Base-by-base conservation (phyloP, 2,113 vertebrate genomes). In the Holacanthus passer region DNA sequence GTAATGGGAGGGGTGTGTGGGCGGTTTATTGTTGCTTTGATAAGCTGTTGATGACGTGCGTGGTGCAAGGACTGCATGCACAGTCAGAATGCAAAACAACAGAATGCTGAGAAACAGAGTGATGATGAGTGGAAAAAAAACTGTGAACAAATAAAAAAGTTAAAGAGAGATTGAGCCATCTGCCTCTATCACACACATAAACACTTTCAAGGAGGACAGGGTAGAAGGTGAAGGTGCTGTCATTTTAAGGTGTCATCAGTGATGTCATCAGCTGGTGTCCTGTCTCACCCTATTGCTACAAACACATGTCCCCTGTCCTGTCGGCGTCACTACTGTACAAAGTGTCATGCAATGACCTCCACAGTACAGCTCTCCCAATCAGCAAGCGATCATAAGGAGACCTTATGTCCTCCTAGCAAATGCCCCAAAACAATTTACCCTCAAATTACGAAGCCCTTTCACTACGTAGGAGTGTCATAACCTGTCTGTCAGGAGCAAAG, bases 1-100 rank as follows among this genome's bases (percentile, higher is more conserved):
- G 58, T 84, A 73, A 82, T 85, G 81, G 83, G 73, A 73, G 65
- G 85, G 32, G 55, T 41, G 89, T 24, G 89, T 85, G 82, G 84
- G 87, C 14, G 50, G 55, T 63, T 85, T 76, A 78, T 89, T 87
- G 89, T 88, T 89, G 88, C 84, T 91, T 79, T 88, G 87, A 89
- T 90, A 88, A 88, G 87, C 67, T 60, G 82, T 20, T 16, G 67
- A 66, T 93, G 89, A 92, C 81, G 81, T 52, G 65, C 31, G 47
- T 24, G 53, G 66, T 79, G 88, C 13, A 45, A 87, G 59, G 84
- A 83, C 79, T 50, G 62, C 45, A 13, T 6, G 24, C 45, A 65
- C 56, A 52, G 67, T 73, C 55, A 82, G 53, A 77, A 64, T 20
- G 47, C 45, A 88, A 72, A 85, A 83, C 73, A 86, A 73, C 79